Percentiles rank a stretch among this genome's conserved stretches.
These are phyloP conservation scores for Coptotermes formosanus DNA, from an alignment of 1,140 invertebrate genomes.

Conservation along the genomic window DNA sequence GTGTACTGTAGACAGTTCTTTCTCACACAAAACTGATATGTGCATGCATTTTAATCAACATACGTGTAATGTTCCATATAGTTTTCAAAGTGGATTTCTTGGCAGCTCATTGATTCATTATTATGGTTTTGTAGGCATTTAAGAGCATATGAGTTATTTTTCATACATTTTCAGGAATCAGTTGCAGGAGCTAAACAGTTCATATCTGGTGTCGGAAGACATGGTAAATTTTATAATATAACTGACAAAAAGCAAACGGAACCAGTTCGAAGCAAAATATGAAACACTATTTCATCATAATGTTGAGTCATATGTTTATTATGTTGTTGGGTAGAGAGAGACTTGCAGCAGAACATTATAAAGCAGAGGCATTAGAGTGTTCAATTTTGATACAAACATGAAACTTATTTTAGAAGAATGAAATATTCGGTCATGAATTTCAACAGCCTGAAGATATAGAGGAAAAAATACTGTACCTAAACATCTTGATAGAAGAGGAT, in stretches of 20 bases:
- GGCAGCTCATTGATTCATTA: not conserved
- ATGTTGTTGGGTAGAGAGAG: too few species aligned
- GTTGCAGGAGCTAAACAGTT: constrained; percentile 70
- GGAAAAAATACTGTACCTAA: too few species aligned
- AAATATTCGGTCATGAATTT: too few species aligned
- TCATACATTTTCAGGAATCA: constrained; percentile 52
- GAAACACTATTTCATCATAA: not conserved
- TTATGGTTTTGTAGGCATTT: not conserved
- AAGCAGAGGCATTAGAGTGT: too few species aligned
- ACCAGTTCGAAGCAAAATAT: not conserved
- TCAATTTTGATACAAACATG: too few species aligned
- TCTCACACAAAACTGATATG: not conserved
- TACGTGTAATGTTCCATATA: not conserved
- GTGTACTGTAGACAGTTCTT: not conserved
- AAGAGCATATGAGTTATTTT: not conserved
- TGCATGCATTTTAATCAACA: not conserved
- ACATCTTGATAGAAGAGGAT: too few species aligned
- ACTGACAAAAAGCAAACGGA: constrained; percentile 37
- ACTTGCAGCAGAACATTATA: too few species aligned
- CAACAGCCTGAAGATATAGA: too few species aligned
- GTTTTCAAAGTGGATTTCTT: not conserved
- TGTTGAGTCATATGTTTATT: too few species aligned
- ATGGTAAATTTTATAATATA: constrained; percentile 70
- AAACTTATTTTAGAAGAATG: too few species aligned
- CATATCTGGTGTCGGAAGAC: constrained; percentile 64